Base-by-base conservation (phyloP, 2,888 invertebrate genomes). In the Auanema freiburgensis region DNA sequence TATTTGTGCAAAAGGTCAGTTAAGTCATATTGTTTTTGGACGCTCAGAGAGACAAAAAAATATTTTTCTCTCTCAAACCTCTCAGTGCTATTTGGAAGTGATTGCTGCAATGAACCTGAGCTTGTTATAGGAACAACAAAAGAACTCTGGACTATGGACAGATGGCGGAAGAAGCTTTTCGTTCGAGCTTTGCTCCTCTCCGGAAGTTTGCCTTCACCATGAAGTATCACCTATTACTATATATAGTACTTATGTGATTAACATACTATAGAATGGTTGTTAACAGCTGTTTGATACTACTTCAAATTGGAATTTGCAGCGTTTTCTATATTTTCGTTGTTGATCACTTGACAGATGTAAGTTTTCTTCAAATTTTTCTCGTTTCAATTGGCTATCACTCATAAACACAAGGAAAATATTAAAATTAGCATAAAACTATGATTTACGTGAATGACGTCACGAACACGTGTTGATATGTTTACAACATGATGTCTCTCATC, bases 71-170 rank as follows among this genome's bases (percentile, higher is more conserved):
- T 46, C 21, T 21, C 16, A 18, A 46, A 43, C 12, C 43, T 43
- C 43, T 43, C 14, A 43, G 43, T 43, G 12, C 14, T 43, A 43
- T 43, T 43, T 14, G 12, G 12, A 43, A n/a, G n/a, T 5, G 5
- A 52, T 23, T 18, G 3, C 11, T 52, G 4, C 2, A 46, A 46
- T 46, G 46, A 18, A 10, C 43, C 46, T 16, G 46, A 18, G 3
- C 21, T 46, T 46, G 46, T 69, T 78, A 55, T 61, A 79, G 79
- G 41, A 74, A 76, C 42, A 74, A 78, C 11, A 66, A 76, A 25
- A 61, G 63, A 5, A 73, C 76, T 12, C 57, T 86, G 62, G 85
- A 84, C 67, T 86, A 86, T 75, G 84, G 84, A 16, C 80, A 83
- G 59, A 83, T 85, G 41, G 83, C 84, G 21, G 70, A 84, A 81